These are phyloP conservation scores for Thalassoma bifasciatum DNA, from an alignment of 2,113 vertebrate species.

Conservation along the genomic window DNA sequence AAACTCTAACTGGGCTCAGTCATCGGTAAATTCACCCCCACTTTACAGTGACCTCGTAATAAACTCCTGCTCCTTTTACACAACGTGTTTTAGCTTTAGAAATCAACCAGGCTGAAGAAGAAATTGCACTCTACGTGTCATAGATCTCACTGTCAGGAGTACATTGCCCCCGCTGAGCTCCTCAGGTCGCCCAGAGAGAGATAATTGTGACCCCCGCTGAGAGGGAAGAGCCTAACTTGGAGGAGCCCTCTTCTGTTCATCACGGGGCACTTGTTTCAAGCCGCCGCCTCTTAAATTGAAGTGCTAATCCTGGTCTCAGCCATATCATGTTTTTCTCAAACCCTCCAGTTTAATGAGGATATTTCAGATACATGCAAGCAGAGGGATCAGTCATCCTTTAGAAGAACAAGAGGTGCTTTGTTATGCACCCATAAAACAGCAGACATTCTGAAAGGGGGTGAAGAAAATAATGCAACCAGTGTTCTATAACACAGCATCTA, in stretches of 20 bases:
- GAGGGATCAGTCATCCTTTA: too few species aligned
- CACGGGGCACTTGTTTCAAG: conserved; percentile 6
- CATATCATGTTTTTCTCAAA: neutral
- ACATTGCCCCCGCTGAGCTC: conserved; percentile 54
- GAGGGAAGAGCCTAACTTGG: conserved; percentile 50
- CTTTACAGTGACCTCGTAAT: conserved; percentile 35
- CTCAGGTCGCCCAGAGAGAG: conserved; percentile 50
- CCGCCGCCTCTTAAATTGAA: conserved; percentile 8
- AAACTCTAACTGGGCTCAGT: conserved; percentile 34
- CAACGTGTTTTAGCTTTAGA: conserved; percentile 8
- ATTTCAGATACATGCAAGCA: too few species aligned
- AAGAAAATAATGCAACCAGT: too few species aligned
- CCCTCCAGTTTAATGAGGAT: neutral
- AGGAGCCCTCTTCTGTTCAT: conserved; percentile 33
- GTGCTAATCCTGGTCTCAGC: neutral
- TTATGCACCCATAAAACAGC: too few species aligned
- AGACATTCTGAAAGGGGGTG: too few species aligned
- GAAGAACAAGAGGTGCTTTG: too few species aligned
- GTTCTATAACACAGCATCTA: too few species aligned
- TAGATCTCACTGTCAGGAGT: conserved; percentile 58
- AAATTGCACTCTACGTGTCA: conserved; percentile 38
- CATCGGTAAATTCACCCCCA: neutral
- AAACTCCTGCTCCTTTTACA: conserved; percentile 33
- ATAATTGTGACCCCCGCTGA: conserved; percentile 65
- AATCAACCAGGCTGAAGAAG: conserved; percentile 20